Conservation (phyloP, 2,888 invertebrate genomes). For the Dicyrtomina minuta region DNA sequence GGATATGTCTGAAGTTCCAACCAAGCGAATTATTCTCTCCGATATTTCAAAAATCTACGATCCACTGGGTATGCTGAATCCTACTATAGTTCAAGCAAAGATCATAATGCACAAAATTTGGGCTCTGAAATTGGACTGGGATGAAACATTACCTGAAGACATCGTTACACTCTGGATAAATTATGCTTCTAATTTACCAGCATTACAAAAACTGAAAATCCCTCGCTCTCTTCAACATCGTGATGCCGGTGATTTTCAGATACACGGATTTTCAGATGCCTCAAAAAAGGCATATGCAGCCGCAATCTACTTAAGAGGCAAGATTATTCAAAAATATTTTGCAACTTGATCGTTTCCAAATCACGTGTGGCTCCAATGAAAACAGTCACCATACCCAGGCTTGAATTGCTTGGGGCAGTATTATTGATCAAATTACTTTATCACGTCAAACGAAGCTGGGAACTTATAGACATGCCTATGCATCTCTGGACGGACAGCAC, state of each 20-base stretch:
- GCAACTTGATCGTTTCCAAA: too few relatives aligned
- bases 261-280: slow-evolving; percentile 32
- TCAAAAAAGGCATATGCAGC: slow-evolving; percentile 19
- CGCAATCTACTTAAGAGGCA: slow-evolving; percentile 22
- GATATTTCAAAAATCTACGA: slow-evolving; percentile 30
- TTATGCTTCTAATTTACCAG: neutral
- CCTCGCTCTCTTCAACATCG: neutral
- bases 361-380: neutral
- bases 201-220: neutral
- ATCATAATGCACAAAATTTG: slow-evolving; percentile 6
- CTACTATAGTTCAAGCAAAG: neutral
- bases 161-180: neutral
- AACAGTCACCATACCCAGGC: neutral
- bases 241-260: neutral
- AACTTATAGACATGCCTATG: neutral
- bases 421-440: neutral
- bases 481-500: slow-evolving; percentile 53
- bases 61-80: slow-evolving; percentile 35
- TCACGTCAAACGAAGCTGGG: neutral
- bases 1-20: neutral
- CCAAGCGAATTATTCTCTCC: slow-evolving; percentile 28
- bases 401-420: neutral
- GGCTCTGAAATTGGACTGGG: neutral
- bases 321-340: neutral
- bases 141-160: neutral